Base-by-base conservation (phyloP, 2,888 invertebrate genomes). In the Eudemis profundana region DNA sequence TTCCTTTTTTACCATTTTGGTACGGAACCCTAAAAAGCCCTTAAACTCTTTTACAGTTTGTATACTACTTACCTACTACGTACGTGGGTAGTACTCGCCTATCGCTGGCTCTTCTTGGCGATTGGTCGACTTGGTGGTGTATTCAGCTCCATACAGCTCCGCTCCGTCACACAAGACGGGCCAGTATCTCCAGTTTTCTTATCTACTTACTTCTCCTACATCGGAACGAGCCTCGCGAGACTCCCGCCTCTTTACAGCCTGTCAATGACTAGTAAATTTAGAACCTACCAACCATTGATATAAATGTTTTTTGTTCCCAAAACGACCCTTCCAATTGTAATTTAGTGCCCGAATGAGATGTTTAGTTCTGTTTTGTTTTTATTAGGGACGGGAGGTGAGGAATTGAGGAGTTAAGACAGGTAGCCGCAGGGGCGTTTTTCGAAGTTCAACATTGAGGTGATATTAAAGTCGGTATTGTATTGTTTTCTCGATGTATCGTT, bases 221-320 rank as follows among this genome's bases (percentile, higher is more conserved):
- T 74, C 75, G 72, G 77, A 90, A 91, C 89, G 91, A 88, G 89
- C 73, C 91, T 82, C 87, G 65, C 53, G 89, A 79, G 89, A 74
- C 77, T 76, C 78, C 81, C 80, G 85, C 86, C 89, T 88, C 86
- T 89, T 87, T 90, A 92, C 87, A 83, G 85, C 89, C 91, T 92
- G 92, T 92, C 92, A 90, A 92, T 92, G 92, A 89, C 87, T 90
- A 87, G 86, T 87, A 86, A 90, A 92, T 92, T 91, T 90, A 90
- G 89, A 90, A 87, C 89, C 85, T 83, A 73, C 81, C 83, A 81
- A 74, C 92, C 91, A 91, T 92, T 92, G 91, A 91, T 90, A 92
- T 91, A 90, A 92, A 92, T 92, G 92, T 92, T 92, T 90, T 91
- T 91, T 90, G 90, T 90, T 87, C 92, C 91, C 91, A 86, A 87